phyloP scores from a whole-genome alignment of 1,140 invertebrate species.

The Drosophila fuyamai region DNA sequence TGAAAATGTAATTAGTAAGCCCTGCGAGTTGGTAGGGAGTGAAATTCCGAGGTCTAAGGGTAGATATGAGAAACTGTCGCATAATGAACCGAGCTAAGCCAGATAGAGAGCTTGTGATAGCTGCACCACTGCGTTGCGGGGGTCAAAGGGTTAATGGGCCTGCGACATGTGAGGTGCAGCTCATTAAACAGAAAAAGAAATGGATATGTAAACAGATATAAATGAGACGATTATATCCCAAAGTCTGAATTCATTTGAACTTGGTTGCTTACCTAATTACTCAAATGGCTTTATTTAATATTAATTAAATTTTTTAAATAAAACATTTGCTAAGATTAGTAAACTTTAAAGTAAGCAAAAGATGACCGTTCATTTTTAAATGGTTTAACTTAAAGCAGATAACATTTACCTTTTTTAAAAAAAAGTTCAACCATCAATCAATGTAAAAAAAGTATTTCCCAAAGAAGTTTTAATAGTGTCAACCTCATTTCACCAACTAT shows the following conservation, averaged over 20 bases:
- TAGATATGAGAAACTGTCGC: slow-evolving; percentile 73
- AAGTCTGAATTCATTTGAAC: not conserved
- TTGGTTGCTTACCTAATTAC: too few relatives aligned
- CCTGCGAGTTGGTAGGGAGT: slow-evolving; percentile 12
- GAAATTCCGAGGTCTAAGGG: slow-evolving; percentile 39
- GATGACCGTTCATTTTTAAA: not conserved
- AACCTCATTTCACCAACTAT: not conserved
- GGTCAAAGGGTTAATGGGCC: slow-evolving; percentile 72
- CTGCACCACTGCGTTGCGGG: slow-evolving; percentile 15
- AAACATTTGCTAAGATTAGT: too few relatives aligned
- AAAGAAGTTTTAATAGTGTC: not conserved
- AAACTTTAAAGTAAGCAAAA: too few relatives aligned
- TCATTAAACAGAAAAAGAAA: slow-evolving; percentile 51
- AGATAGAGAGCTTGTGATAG: slow-evolving; percentile 59
- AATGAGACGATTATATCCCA: slow-evolving; percentile 10
- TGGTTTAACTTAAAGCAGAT: too few relatives aligned
- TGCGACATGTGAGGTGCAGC: slow-evolving; percentile 65
- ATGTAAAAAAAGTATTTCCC: too few relatives aligned
- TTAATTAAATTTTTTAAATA: too few relatives aligned
- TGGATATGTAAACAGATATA: slow-evolving; percentile 13
- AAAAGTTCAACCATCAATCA: too few relatives aligned
- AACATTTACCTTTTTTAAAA: too few relatives aligned
- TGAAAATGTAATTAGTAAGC: slow-evolving; percentile 81
- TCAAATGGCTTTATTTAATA: too few relatives aligned
- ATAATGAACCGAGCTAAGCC: slow-evolving; percentile 65